phyloP scores from a whole-genome alignment of 2,113 vertebrate genomes.

The Eurypyga helias region DNA sequence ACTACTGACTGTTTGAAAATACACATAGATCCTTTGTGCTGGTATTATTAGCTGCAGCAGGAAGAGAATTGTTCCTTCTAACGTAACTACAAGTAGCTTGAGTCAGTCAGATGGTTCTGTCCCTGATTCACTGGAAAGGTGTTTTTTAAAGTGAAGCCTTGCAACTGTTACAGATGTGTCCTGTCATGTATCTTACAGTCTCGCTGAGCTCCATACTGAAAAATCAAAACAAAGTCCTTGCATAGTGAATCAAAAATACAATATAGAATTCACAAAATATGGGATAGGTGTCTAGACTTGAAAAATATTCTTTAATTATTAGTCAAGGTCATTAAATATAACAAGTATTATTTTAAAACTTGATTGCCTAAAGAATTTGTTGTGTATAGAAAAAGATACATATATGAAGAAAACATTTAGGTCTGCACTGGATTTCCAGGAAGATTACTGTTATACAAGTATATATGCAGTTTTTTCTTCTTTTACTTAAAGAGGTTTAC shows the following conservation, averaged over 20 bases:
- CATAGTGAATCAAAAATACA: neutral
- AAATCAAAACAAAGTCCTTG: neutral
- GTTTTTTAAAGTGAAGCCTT: neutral
- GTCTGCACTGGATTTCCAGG: neutral
- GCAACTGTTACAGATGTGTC: neutral
- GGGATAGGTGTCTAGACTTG: neutral
- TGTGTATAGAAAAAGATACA: fast-evolving
- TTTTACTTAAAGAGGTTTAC: neutral
- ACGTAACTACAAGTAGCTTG: neutral
- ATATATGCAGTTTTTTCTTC: neutral
- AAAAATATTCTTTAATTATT: neutral
- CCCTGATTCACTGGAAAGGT: neutral
- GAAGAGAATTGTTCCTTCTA: neutral
- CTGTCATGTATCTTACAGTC: neutral
- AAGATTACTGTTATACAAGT: neutral
- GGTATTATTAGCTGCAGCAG: neutral
- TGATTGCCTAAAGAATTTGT: neutral
- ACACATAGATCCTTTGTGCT: neutral
- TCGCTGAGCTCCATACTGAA: neutral
- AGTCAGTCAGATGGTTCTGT: neutral
- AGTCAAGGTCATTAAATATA: neutral
- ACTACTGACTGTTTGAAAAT: neutral
- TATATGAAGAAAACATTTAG: neutral
- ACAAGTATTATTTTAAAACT: neutral
- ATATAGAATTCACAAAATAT: neutral